phyloP scores from a whole-genome alignment of 2,113 vertebrate species.

The Ctenomys sociabilis region DNA sequence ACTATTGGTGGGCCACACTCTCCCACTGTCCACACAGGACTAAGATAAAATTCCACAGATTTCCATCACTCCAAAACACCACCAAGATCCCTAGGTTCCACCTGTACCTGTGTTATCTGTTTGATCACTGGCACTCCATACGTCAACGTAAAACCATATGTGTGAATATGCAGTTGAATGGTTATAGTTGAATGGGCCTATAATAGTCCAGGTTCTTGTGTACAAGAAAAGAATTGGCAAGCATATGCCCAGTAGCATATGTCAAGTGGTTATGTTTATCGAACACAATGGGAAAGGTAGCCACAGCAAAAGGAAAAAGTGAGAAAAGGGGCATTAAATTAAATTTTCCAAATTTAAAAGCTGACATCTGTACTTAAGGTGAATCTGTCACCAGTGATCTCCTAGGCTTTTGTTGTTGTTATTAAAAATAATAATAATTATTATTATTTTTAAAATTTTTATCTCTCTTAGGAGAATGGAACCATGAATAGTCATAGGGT shows the following conservation, averaged over 20 bases:
- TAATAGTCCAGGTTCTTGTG: not conserved
- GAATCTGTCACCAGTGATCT: not conserved
- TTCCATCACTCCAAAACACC: not conserved
- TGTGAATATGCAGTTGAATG: not conserved
- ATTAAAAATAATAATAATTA: too few relatives aligned
- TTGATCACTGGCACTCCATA: not conserved
- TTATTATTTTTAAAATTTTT: too few relatives aligned
- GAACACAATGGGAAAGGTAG: not conserved
- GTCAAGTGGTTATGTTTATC: not conserved
- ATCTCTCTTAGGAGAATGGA: not conserved
- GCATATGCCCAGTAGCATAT: not conserved
- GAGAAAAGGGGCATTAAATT: not conserved
- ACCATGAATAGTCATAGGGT: not conserved
- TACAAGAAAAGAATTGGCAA: not conserved
- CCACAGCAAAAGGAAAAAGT: not conserved
- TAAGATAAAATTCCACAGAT: not conserved
- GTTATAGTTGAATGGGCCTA: not conserved
- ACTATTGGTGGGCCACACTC: not conserved
- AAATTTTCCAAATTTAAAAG: not conserved
- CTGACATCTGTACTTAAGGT: not conserved
- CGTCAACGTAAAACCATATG: not conserved
- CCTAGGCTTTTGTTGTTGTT: not conserved
- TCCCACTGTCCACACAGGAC: not conserved
- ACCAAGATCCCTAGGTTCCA: not conserved
- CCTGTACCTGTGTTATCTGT: not conserved